These are phyloP conservation scores for Heterotilapia buettikoferi DNA, from an alignment of 2,113 vertebrate genomes.

Conservation along the genomic window DNA sequence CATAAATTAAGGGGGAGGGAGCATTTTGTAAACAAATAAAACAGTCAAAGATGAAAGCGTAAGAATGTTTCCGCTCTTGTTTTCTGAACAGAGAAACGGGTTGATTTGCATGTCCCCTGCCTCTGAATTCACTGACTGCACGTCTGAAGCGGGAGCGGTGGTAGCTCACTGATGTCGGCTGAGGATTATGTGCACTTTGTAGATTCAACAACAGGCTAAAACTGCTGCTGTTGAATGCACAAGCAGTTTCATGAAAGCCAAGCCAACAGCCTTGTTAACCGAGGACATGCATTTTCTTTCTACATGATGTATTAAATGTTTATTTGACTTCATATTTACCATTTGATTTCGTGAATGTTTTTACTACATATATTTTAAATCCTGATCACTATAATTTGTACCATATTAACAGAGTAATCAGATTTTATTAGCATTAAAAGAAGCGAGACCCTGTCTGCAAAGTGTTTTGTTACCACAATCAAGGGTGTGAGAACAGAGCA, in stretches of 20 bases:
- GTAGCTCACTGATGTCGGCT: background rate
- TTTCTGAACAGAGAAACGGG: background rate
- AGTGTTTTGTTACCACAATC: background rate
- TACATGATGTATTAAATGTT: background rate
- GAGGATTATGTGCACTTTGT: constrained; percentile 1
- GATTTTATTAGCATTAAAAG: background rate
- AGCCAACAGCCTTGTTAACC: background rate
- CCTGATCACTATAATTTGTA: background rate
- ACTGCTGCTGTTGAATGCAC: background rate
- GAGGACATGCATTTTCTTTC: background rate
- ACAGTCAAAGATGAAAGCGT: constrained; percentile 19
- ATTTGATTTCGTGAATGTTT: background rate
- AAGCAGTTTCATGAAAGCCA: background rate
- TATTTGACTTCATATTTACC: background rate
- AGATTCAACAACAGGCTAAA: background rate
- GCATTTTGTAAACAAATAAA: constrained; percentile 32
- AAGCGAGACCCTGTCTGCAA: background rate
- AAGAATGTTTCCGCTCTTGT: constrained; percentile 7
- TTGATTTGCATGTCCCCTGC: constrained; percentile 8
- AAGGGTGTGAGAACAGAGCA: background rate
- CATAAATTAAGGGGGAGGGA: constrained; percentile 42
- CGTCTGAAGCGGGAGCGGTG: background rate
- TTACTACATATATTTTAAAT: background rate
- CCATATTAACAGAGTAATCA: background rate
- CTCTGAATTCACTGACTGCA: background rate